A percentile compares a stretch with the other conserved stretches of the same genome.
These are phyloP conservation scores for Smithornis capensis DNA, from an alignment of 2,113 vertebrate species.

Conservation along the genomic window DNA sequence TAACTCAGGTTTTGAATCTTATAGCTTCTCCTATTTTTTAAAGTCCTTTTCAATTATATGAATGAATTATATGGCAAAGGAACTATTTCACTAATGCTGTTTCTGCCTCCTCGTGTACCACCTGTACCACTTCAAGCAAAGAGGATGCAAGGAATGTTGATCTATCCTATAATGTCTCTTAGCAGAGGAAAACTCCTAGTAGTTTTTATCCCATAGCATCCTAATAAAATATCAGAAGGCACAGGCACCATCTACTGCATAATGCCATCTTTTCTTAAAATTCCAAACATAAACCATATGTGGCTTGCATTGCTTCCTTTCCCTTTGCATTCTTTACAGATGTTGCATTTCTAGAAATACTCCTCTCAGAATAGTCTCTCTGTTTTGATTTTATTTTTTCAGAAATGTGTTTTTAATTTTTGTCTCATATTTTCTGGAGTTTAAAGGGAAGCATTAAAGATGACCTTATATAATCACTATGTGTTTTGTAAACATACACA, in stretches of 20 bases:
- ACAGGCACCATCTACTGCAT: background rate
- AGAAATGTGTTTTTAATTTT: constrained; percentile 33
- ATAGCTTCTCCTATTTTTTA: background rate
- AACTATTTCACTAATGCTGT: background rate
- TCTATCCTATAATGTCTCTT: background rate
- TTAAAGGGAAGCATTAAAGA: background rate
- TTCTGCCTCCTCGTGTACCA: background rate
- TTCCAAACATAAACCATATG: background rate
- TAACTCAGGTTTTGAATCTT: background rate
- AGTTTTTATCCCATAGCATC: background rate
- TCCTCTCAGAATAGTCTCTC: background rate
- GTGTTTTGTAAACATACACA: background rate
- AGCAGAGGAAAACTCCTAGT: background rate
- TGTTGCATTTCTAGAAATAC: constrained; percentile 18
- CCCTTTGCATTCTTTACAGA: constrained; percentile 1
- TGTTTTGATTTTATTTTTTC: background rate
- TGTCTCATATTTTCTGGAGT: background rate
- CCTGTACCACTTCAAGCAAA: background rate
- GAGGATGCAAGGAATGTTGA: background rate
- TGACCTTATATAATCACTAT: background rate
- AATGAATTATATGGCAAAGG: background rate
- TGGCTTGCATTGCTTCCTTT: background rate
- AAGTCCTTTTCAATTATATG: background rate
- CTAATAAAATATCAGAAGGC: background rate
- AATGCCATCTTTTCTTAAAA: background rate